Conservation (phyloP, 2,888 invertebrate genomes). For the Liopterus haemorrhoidalis region DNA sequence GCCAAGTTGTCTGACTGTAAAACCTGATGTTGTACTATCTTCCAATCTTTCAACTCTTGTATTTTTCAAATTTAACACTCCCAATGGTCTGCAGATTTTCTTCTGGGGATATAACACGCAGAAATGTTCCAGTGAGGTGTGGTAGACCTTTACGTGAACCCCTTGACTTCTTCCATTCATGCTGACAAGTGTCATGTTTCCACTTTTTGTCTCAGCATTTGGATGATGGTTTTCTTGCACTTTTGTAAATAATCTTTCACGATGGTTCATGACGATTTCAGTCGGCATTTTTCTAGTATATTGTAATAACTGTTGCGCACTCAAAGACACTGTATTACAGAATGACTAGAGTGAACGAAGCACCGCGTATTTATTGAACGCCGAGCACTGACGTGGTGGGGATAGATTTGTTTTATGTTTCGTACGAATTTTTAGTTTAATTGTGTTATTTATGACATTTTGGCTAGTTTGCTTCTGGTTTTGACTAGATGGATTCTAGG, state of each 20-base stretch:
- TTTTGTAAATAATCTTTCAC: constrained; percentile 39
- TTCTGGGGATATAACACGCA: constrained; percentile 61
- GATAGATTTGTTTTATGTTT: no score
- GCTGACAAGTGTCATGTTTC: constrained; percentile 55
- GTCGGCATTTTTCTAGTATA: constrained; percentile 45
- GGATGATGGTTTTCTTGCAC: constrained; percentile 37
- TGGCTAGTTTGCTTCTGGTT: no score
- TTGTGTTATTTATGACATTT: no score
- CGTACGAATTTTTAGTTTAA: no score
- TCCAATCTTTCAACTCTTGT: constrained; percentile 52
- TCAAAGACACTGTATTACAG: no score
- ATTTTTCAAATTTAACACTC: constrained; percentile 57
- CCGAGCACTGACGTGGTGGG: no score
- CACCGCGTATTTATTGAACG: no score
- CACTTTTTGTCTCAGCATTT: constrained; percentile 57
- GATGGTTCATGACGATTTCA: constrained; percentile 43
- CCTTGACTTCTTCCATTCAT: constrained; percentile 55
- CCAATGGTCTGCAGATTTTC: constrained; percentile 55
- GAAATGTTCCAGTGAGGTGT: constrained; percentile 59
- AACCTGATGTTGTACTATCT: constrained; percentile 45
- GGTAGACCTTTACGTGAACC: constrained; percentile 59
- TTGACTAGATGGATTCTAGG: no score
- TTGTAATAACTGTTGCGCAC: no score
- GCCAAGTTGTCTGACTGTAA: constrained; percentile 56
- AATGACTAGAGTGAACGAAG: no score